Base-by-base conservation (phyloP, 2,888 invertebrate species). In the Ariolimax columbianus region DNA sequence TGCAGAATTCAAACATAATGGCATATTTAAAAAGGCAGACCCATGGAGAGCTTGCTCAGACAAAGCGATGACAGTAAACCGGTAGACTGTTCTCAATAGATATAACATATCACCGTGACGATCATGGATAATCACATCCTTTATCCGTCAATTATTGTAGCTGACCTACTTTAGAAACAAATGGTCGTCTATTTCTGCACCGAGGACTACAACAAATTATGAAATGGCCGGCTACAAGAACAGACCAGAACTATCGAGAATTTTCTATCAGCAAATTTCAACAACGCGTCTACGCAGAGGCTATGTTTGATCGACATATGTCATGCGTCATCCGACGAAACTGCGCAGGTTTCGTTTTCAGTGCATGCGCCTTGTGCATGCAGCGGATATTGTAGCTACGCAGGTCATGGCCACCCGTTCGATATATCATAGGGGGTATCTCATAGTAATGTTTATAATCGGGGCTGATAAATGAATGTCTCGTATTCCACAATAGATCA, bases 281-380 rank as follows among this genome's bases (percentile, higher is more conserved):
- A 3, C 26, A 7, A 26, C 36, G 82, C 75, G 82, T 66, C 82
- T 82, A 75, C 82, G 75, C 82, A 75, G 63, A 75, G 63, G 75
- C 43, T 63, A 75, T 75, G 59, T 82, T 82, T 75, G 73, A 40
- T 63, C 36, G 14, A 47, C 30, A 51, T 11, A 9, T 30, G 17
- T 38, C 30, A 82, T 82, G 82, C 59, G 70, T 82, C 82, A 82
- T 82, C 38, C 73, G 59, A 73, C 47, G 17, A 47, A 59, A 83
- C 83, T 83, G 77, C 83, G 83, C n/a, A 33, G 83, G 77, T 77
- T n/a, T 17, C n/a, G 26, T 40, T n/a, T 59, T 38, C 63, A 36
- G 38, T 75, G 68, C 68, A 83, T 66, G 83, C 66, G 66, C 51
- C 14, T 33, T 23, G 23, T 0, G 11, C 26, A 14, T 17, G 40